Conservation (phyloP, 1,140 invertebrate genomes). For the Drosophila erecta region DNA sequence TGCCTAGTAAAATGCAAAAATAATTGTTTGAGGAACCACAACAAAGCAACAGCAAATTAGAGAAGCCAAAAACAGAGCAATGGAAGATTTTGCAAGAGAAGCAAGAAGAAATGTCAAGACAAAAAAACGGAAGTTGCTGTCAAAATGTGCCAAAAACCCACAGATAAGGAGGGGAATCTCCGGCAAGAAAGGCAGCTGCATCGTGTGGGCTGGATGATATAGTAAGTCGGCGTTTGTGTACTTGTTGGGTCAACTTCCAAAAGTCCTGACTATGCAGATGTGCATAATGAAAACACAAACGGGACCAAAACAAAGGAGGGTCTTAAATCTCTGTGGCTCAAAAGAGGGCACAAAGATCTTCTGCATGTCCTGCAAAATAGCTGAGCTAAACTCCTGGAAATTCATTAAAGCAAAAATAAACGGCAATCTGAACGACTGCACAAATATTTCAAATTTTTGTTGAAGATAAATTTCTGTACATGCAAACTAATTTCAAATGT, state of each 20-base stretch:
- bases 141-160: slow-evolving; percentile 49
- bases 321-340: slow-evolving; percentile 22
- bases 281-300: slow-evolving; percentile 30
- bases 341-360: neutral
- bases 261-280: slow-evolving; percentile 42
- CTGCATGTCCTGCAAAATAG: slow-evolving; percentile 16
- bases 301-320: slow-evolving; percentile 27
- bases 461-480: neutral
- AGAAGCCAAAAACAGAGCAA: slow-evolving; percentile 20
- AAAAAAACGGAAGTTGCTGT: slow-evolving; percentile 60
- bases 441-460: slow-evolving; percentile 12
- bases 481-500: neutral
- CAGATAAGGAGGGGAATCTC: neutral
- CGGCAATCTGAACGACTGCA: neutral
- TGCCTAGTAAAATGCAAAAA: slow-evolving; percentile 61
- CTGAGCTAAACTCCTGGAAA: slow-evolving; percentile 12
- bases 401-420: slow-evolving; percentile 15
- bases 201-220: slow-evolving; percentile 23
- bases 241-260: slow-evolving; percentile 34
- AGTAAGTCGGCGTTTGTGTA: slow-evolving; percentile 23
- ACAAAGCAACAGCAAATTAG: slow-evolving; percentile 62
- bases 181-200: slow-evolving; percentile 8
- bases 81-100: slow-evolving; percentile 11
- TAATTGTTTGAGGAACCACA: slow-evolving; percentile 68
- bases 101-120: slow-evolving; percentile 28